These are phyloP conservation scores for Perdita meconis DNA, from an alignment of 2,888 invertebrate species.

Conservation along the genomic window DNA sequence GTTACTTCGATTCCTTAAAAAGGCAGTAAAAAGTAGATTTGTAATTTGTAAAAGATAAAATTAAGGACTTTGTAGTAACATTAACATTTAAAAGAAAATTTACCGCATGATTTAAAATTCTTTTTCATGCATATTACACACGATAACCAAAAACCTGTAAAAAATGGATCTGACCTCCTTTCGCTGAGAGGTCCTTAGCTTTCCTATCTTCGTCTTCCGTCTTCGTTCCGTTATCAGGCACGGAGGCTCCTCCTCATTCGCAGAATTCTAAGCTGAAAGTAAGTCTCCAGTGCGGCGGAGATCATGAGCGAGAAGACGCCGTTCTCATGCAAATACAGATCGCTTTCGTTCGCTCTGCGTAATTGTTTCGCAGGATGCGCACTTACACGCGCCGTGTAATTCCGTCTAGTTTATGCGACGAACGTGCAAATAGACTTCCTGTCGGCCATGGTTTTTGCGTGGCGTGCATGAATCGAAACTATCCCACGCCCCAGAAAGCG, in stretches of 20 bases:
- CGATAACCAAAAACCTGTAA: too few species aligned
- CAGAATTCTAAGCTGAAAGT: not conserved
- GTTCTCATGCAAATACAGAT: constrained; percentile 8
- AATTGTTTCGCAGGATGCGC: not conserved
- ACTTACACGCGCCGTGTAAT: constrained; percentile 6
- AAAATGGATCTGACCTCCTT: too few species aligned
- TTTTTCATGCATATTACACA: too few species aligned
- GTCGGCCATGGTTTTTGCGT: not conserved
- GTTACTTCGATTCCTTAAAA: too few species aligned
- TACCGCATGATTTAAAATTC: too few species aligned
- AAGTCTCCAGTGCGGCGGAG: not conserved
- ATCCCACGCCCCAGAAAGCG: not conserved
- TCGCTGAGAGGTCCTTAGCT: too few species aligned
- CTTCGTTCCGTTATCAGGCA: not conserved
- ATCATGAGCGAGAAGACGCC: not conserved
- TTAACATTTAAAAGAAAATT: too few species aligned
- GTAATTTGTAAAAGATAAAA: too few species aligned
- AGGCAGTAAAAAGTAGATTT: too few species aligned
- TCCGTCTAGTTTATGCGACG: not conserved
- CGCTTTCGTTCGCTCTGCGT: constrained; percentile 1
- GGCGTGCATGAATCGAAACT: not conserved
- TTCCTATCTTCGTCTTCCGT: too few species aligned
- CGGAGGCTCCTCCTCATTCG: not conserved
- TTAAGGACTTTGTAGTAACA: too few species aligned
- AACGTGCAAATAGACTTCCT: not conserved